Conservation (phyloP, 2,113 vertebrate genomes). For the Antennarius striatus region DNA sequence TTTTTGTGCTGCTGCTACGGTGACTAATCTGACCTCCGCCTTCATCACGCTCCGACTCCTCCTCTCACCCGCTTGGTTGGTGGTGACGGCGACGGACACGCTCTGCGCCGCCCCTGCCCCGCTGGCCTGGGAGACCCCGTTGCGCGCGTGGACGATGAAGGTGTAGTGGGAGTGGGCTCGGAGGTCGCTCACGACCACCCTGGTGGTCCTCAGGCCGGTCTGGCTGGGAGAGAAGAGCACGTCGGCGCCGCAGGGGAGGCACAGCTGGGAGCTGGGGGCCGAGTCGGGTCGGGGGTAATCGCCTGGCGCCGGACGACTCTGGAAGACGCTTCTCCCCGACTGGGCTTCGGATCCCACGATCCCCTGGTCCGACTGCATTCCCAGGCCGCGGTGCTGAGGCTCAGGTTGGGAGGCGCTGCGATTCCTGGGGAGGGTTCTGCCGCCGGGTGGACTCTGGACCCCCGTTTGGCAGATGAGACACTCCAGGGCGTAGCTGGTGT, state of each 20-base stretch:
- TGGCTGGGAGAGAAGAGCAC: slow-evolving; percentile 92
- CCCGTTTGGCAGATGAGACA: slow-evolving; percentile 86
- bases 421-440: slow-evolving; percentile 47
- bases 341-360: slow-evolving; percentile 60
- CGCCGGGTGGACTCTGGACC: slow-evolving; percentile 18
- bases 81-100: slow-evolving; percentile 94
- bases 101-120: slow-evolving; percentile 88
- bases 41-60: slow-evolving; percentile 30
- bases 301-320: slow-evolving; percentile 35
- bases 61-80: slow-evolving; percentile 96
- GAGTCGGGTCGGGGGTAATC: slow-evolving; percentile 37
- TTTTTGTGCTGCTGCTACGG: slow-evolving; percentile 39
- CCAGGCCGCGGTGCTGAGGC: slow-evolving; percentile 36
- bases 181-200: slow-evolving; percentile 94
- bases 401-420: slow-evolving; percentile 48
- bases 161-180: slow-evolving; percentile 96
- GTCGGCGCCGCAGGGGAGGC: slow-evolving; percentile 87
- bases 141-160: slow-evolving; percentile 91
- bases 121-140: slow-evolving; percentile 89
- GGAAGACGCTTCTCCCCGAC: slow-evolving; percentile 57
- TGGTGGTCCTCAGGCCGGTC: slow-evolving; percentile 83
- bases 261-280: slow-evolving; percentile 75
- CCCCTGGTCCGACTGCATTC: slow-evolving; percentile 73
- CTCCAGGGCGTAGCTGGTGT: slow-evolving; percentile 92
- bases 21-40: slow-evolving; percentile 23